Evolutionary conservation across 2,888 invertebrate species (phyloP).

Genomic region (Apamea sordens): DNA sequence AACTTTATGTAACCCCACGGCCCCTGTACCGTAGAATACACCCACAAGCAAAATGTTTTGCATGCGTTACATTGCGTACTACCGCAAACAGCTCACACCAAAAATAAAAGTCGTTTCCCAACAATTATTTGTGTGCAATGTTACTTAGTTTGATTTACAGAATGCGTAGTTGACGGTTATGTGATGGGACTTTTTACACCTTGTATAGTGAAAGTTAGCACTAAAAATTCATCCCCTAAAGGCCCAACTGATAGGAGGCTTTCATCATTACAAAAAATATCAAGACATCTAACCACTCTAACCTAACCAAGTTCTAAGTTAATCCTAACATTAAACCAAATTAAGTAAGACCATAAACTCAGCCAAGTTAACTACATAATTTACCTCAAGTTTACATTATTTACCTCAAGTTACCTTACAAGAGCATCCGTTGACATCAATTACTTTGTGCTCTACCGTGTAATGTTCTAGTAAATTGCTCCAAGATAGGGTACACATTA

Average conservation of each 20-base stretch:
- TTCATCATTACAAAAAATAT: constrained; percentile 1
- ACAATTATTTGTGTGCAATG: too few relatives aligned
- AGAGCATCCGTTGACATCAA: constrained; percentile 64
- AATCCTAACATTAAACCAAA: constrained; percentile 32
- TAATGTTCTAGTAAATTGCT: constrained; percentile 52
- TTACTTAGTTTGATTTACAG: too few relatives aligned
- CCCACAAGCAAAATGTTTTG: too few relatives aligned
- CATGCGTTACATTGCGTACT: too few relatives aligned
- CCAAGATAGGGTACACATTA: constrained; percentile 43
- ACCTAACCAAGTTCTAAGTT: not conserved
- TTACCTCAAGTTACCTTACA: constrained; percentile 52
- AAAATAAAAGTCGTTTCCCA: too few relatives aligned
- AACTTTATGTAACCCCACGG: too few relatives aligned
- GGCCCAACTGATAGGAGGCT: not conserved
- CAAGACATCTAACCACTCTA: not conserved
- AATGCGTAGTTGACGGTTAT: too few relatives aligned
- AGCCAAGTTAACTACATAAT: constrained; percentile 14
- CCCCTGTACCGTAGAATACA: too few relatives aligned
- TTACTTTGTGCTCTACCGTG: constrained; percentile 40
- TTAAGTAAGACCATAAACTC: constrained; percentile 33
- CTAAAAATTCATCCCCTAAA: too few relatives aligned
- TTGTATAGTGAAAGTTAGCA: too few relatives aligned
- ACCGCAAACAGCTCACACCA: too few relatives aligned
- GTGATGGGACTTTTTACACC: too few relatives aligned
- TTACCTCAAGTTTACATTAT: constrained; percentile 33